Evolutionary conservation across 2,113 vertebrate genomes (phyloP).

Genomic region (Amphiprion percula): DNA sequence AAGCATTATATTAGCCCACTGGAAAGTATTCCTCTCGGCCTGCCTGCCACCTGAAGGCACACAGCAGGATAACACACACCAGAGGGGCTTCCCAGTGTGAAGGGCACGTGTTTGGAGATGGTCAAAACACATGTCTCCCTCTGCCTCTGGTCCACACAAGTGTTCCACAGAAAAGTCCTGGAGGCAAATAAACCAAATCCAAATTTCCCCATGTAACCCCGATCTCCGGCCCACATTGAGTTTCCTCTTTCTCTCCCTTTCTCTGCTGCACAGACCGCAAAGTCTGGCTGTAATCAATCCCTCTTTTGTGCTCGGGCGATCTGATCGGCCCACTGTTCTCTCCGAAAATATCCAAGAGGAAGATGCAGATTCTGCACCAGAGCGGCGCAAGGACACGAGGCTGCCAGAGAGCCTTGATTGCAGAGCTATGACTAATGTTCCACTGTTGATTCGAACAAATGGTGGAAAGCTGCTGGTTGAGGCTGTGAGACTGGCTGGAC

Average conservation of each 20-base stretch:
- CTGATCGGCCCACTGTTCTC: constrained; percentile 39
- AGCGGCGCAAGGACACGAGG: neutral
- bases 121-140: constrained; percentile 52
- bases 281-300: constrained; percentile 62
- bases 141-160: constrained; percentile 46
- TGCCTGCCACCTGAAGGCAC: constrained; percentile 17
- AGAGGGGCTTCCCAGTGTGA: constrained; percentile 36
- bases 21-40: neutral
- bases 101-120: constrained; percentile 59
- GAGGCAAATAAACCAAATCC: constrained; percentile 31
- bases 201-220: constrained; percentile 31
- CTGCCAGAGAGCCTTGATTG: constrained; percentile 40
- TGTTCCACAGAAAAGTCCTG: constrained; percentile 46
- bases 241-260: constrained; percentile 31
- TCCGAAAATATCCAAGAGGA: constrained; percentile 34
- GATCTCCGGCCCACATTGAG: constrained; percentile 22
- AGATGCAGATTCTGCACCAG: constrained; percentile 44
- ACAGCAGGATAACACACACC: constrained; percentile 23
- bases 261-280: constrained; percentile 31
- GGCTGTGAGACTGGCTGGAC: neutral
- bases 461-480: constrained; percentile 7
- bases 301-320: constrained; percentile 56
- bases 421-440: constrained; percentile 53
- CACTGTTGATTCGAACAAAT: constrained; percentile 32
- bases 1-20: neutral